Evolutionary conservation across 2,888 invertebrate species (phyloP).

Genomic region (Phymatocera aterrima): DNA sequence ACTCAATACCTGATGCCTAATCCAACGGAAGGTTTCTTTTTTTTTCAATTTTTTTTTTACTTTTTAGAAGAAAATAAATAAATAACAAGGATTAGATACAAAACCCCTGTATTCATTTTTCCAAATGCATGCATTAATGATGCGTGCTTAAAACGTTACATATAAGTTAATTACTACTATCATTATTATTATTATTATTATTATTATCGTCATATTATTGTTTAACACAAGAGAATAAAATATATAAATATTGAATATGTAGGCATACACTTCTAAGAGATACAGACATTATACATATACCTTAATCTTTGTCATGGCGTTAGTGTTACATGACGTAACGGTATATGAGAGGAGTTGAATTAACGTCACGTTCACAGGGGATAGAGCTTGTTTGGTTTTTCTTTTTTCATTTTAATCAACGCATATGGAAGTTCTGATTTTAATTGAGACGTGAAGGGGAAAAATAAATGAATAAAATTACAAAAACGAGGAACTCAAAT

Average conservation of each 20-base stretch:
- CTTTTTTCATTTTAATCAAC: too few relatives aligned
- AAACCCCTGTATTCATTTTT: background rate
- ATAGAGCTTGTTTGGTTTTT: background rate
- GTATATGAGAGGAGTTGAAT: background rate
- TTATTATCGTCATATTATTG: background rate
- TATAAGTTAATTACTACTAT: background rate
- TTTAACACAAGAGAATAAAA: conserved; percentile 13
- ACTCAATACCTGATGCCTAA: background rate
- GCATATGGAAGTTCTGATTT: too few relatives aligned
- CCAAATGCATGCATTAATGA: background rate
- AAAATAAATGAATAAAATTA: background rate
- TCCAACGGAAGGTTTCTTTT: background rate
- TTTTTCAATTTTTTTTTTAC: conserved; percentile 13
- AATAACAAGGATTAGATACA: background rate
- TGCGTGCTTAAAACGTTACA: background rate
- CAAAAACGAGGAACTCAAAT: background rate
- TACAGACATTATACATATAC: conserved; percentile 11
- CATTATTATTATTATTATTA: conserved; percentile 9
- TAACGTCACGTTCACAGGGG: background rate
- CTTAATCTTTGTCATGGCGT: background rate
- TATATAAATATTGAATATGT: conserved; percentile 22
- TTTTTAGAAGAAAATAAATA: too few relatives aligned
- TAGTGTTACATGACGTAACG: background rate
- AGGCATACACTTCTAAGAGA: conserved; percentile 26
- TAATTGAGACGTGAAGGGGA: background rate